Base-by-base conservation (phyloP, 2,888 invertebrate species). In the Ormyrus thymus region DNA sequence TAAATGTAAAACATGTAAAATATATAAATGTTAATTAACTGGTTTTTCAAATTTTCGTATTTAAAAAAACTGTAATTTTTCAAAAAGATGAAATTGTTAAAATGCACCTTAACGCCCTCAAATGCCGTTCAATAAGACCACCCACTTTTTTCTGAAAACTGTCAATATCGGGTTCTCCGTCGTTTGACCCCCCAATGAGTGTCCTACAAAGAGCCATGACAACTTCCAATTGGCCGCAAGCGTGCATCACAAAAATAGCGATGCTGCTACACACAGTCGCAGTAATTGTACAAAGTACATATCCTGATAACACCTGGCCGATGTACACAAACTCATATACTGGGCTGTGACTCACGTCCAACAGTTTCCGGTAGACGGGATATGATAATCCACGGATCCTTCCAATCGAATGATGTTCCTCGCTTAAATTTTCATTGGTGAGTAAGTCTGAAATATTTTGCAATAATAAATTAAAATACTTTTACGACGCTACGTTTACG, bases 331-430 rank as follows among this genome's bases (percentile, higher is more conserved):
- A 9, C 10, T 51, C 51, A 51, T 51, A 51, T 1, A 51, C 10
- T 51, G 51, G 51, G 2, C 51, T 51, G 7, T 51, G 7, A 51
- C 10, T 9, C 9, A 10, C 51, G 10, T 51, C 51, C 5, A 88
- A 75, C 0, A 87, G 72, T 0, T 81, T 81, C 0, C 83, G 83
- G 51, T 87, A 88, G 50, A 86, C 84, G 1, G 86, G 87, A 72
- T 86, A 87, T 0, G 85, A 83, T 6, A 86, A 80, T 0, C 83
- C 81, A 15, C 85, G 69, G 0, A 51, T 53, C 6, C 7, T 11
- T 55, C 29, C 29, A 1, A 29, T 29, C 1, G 29, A 0, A 1
- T 29, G 29, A 29, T 29, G 29, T 29, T 29, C 29, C 29, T 29
- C 29, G 29, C 29, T 29, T 29, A 29, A 29, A 29, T 29, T 29